Evolutionary conservation across 2,113 vertebrate species (phyloP).

Genomic region (Elachura formosa): DNA sequence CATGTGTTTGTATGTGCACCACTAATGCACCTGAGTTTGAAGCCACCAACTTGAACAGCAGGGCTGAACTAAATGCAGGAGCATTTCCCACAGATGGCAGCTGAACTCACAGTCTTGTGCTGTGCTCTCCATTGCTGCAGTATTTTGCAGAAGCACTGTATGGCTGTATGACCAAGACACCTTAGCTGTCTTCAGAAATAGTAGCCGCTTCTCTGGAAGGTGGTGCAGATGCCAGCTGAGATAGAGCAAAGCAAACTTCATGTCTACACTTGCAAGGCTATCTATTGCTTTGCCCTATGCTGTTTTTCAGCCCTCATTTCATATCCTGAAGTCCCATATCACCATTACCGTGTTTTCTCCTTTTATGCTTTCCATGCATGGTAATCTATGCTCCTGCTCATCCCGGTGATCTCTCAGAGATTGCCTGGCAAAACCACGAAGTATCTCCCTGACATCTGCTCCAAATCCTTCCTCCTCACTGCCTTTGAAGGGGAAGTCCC

Average conservation of each 20-base stretch:
- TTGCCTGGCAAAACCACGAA: not conserved
- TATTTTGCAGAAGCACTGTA: not conserved
- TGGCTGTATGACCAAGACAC: not conserved
- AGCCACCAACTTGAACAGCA: accelerated
- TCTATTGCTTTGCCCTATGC: not conserved
- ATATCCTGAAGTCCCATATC: not conserved
- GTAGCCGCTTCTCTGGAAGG: not conserved
- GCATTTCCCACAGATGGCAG: not conserved
- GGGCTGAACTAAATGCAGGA: not conserved
- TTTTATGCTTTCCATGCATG: not conserved
- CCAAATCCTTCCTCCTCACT: not conserved
- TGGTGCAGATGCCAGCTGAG: not conserved
- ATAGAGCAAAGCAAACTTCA: not conserved
- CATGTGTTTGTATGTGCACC: accelerated
- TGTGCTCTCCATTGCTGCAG: not conserved
- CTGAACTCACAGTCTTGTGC: not conserved
- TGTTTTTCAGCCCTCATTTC: not conserved
- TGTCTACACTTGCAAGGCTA: not conserved
- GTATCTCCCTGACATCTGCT: not conserved
- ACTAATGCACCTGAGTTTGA: not conserved
- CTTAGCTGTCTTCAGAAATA: not conserved
- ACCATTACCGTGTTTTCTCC: not conserved
- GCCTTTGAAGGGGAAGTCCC: not conserved
- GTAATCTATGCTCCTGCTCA: not conserved
- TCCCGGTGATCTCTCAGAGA: not conserved